phyloP scores from a whole-genome alignment of 2,888 invertebrate species.

The Ectropis crepuscularia region DNA sequence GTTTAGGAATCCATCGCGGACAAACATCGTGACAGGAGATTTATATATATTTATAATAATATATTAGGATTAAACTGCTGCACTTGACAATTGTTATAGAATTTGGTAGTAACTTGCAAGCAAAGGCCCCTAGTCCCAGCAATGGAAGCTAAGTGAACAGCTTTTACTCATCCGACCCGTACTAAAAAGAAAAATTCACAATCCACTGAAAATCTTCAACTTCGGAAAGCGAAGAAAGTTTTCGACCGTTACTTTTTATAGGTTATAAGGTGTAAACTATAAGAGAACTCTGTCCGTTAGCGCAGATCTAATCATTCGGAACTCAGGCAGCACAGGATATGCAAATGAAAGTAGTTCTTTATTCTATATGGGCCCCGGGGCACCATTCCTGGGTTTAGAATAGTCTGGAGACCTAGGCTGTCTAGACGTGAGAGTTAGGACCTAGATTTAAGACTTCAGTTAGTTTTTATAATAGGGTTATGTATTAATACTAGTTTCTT shows the following conservation, averaged over 20 bases:
- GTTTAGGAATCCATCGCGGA: too few relatives aligned
- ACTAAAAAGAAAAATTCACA: too few relatives aligned
- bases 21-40: too few relatives aligned
- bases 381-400: conserved; percentile 41
- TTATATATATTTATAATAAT: too few relatives aligned
- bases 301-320: conserved; percentile 19
- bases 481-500: background rate
- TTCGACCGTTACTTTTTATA: background rate
- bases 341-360: conserved; percentile 71
- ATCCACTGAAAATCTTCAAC: too few relatives aligned
- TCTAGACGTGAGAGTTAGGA: conserved; percentile 21
- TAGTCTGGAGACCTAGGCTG: conserved; percentile 13
- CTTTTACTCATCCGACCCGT: too few relatives aligned
- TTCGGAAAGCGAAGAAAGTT: too few relatives aligned
- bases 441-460: conserved; percentile 4
- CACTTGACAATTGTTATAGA: too few relatives aligned
- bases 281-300: conserved; percentile 6
- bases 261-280: conserved; percentile 14
- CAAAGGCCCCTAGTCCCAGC: too few relatives aligned
- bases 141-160: too few relatives aligned
- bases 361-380: conserved; percentile 63
- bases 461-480: conserved; percentile 2
- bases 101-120: too few relatives aligned
- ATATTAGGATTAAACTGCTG: too few relatives aligned
- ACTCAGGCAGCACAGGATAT: conserved; percentile 57